Evolutionary conservation across 2,888 invertebrate species (phyloP).

Genomic region (Agriopis leucophaearia): DNA sequence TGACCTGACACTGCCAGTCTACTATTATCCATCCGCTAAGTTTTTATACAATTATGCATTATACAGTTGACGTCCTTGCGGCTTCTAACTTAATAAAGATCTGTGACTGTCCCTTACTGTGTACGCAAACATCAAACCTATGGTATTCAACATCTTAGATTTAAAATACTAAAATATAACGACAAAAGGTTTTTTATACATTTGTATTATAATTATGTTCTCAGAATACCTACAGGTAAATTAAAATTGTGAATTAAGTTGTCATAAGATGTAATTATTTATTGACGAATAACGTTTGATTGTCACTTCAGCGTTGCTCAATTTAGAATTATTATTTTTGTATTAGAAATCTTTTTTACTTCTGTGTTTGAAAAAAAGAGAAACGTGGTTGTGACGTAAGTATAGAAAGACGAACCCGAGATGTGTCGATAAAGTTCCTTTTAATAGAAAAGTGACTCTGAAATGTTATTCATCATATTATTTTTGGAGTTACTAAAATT

Average conservation of each 20-base stretch:
- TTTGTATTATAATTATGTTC: background rate
- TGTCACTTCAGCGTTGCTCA: slow-evolving; percentile 81
- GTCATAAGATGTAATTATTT: slow-evolving; percentile 24
- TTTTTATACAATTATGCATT: no score
- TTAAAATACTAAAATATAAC: no score
- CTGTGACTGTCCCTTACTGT: no score
- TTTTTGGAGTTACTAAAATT: slow-evolving; percentile 42
- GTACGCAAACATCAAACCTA: no score
- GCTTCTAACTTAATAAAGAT: no score
- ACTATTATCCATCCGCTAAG: no score
- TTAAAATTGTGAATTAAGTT: background rate
- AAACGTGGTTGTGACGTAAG: slow-evolving; percentile 81
- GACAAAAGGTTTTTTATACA: background rate
- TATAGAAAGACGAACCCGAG: slow-evolving; percentile 62
- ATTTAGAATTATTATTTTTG: slow-evolving; percentile 71
- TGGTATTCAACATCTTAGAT: no score
- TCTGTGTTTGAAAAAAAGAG: slow-evolving; percentile 59
- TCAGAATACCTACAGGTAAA: background rate
- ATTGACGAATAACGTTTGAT: slow-evolving; percentile 76
- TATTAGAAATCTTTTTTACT: slow-evolving; percentile 57
- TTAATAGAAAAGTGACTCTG: slow-evolving; percentile 65
- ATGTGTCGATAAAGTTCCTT: slow-evolving; percentile 68
- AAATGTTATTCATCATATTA: slow-evolving; percentile 75
- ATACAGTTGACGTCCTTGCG: no score
- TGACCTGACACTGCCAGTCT: no score